Conservation (phyloP, 2,797 vertebrate species). For the Syngnathus rostellatus region DNA sequence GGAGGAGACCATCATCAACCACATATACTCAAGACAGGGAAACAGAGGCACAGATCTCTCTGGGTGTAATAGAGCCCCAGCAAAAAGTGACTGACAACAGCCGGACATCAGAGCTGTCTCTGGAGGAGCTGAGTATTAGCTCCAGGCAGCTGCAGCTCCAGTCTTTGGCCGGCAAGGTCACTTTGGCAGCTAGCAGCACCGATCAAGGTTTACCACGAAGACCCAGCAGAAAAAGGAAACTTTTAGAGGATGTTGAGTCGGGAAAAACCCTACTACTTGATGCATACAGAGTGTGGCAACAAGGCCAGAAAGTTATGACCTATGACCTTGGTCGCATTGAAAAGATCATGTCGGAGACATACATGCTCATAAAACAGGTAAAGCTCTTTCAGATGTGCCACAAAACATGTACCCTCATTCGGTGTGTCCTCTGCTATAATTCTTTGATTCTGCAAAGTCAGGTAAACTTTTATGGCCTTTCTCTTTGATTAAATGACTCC, state of each 20-base stretch:
- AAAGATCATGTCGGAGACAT: constrained; percentile 97
- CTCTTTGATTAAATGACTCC: constrained; percentile 11
- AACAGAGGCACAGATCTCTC: constrained; percentile 49
- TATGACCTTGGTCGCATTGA: constrained; percentile 90
- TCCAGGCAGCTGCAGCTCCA: constrained; percentile 75
- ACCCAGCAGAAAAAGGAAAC: constrained; percentile 87
- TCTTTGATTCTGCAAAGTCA: constrained; percentile 33
- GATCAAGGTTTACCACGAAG: constrained; percentile 65
- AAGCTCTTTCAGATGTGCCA: background rate
- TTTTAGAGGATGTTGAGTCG: constrained; percentile 86
- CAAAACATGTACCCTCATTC: background rate
- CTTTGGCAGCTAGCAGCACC: constrained; percentile 42
- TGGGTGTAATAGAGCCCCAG: constrained; percentile 40
- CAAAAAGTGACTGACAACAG: constrained; percentile 72
- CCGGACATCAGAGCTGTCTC: constrained; percentile 81
- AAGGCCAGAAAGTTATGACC: constrained; percentile 93
- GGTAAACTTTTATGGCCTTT: constrained; percentile 4
- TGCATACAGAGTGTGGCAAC: constrained; percentile 96
- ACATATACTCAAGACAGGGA: constrained; percentile 54
- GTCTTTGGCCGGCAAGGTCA: constrained; percentile 44
- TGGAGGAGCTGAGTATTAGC: constrained; percentile 95
- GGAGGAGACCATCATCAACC: constrained; percentile 52
- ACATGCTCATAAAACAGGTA: constrained; percentile 99
- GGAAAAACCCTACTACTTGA: constrained; percentile 91
- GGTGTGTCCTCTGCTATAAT: background rate